phyloP scores from a whole-genome alignment of 2,888 invertebrate species.

The Lomographa bimaculata region DNA sequence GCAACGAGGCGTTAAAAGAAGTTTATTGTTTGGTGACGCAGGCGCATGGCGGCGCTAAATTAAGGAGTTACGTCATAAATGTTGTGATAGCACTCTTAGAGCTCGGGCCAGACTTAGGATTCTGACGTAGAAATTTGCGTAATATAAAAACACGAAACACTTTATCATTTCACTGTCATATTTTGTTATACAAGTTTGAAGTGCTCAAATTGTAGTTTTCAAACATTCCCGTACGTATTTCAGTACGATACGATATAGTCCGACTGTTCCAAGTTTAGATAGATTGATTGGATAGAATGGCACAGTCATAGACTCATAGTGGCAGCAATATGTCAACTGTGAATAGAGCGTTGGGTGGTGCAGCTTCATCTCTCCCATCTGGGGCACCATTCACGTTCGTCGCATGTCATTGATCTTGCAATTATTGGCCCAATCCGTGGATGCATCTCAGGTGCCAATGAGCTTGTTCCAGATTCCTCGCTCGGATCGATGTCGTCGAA shows the following conservation, averaged over 20 bases:
- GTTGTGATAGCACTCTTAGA: conserved; percentile 33
- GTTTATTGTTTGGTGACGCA: conserved; percentile 24
- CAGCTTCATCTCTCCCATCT: conserved; percentile 32
- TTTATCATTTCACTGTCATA: too few relatives aligned
- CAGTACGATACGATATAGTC: too few relatives aligned
- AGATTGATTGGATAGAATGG: too few relatives aligned
- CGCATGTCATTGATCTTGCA: conserved; percentile 53
- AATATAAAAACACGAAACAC: too few relatives aligned
- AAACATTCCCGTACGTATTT: too few relatives aligned
- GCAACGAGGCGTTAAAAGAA: conserved; percentile 25
- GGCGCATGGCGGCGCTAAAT: conserved; percentile 14
- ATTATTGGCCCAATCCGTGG: conserved; percentile 50
- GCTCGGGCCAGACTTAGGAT: conserved; percentile 12
- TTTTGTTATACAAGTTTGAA: too few relatives aligned
- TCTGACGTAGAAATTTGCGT: conserved; percentile 35
- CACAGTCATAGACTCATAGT: too few relatives aligned
- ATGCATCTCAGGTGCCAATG: conserved; percentile 72
- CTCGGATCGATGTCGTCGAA: conserved; percentile 49
- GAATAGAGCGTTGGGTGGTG: conserved; percentile 13
- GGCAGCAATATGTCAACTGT: conserved; percentile 10
- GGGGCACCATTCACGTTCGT: conserved; percentile 34
- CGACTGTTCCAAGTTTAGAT: too few relatives aligned
- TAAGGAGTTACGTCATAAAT: conserved; percentile 25
- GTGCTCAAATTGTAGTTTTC: too few relatives aligned
- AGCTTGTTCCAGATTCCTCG: conserved; percentile 65